Evolutionary conservation across 2,797 vertebrate genomes (phyloP), one percentile per base, ranked within the genome.

Genomic region (Sebastes baramenuke): DNA sequence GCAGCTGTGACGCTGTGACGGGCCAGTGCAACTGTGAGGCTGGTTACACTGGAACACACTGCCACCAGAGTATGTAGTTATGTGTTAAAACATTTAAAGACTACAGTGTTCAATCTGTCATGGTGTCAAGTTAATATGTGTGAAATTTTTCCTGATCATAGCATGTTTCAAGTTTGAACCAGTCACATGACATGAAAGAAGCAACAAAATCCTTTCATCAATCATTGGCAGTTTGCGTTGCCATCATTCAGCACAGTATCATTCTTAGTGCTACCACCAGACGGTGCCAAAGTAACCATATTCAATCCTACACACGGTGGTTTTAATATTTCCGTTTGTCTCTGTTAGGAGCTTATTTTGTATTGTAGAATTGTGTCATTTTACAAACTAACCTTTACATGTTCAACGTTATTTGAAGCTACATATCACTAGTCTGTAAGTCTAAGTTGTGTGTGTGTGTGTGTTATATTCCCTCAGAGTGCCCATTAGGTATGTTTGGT

Each of bases 1-100:
- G 97, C 59, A 95, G 93, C 93, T 99, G 98, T 24, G 94, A 96
- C 0, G 77, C 94, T 0, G 55, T 80, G 90, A 98, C 91, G 0
- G 98, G 98, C 2, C 94, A 74, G 71, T 99, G 98, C 81, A 52
- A 93, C 86, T 99, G 98, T 1, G 96, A 98, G 58, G 95, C 97
- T 0, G 98, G 98, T 8, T 98, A 95, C 84, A 89, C 88, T 0
- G 98, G 98, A 55, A 2, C 25, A 1, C 94, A 0, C 72, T 99
- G 98, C 9, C 95, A 98, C 6, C 92, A 96, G 62, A 95, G 98
- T 99, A 94, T 80, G 97, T 86, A 13, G 5, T 58, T 20, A 27
- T 69, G 54, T 91, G 16, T 22, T 64, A 7, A 5, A 5, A 18
- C 8, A 9, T 62, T 12, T 18, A 20, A 59, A 18, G 4, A 32